phyloP scores from a whole-genome alignment of 2,113 vertebrate species.

The Xiphophorus maculatus region DNA sequence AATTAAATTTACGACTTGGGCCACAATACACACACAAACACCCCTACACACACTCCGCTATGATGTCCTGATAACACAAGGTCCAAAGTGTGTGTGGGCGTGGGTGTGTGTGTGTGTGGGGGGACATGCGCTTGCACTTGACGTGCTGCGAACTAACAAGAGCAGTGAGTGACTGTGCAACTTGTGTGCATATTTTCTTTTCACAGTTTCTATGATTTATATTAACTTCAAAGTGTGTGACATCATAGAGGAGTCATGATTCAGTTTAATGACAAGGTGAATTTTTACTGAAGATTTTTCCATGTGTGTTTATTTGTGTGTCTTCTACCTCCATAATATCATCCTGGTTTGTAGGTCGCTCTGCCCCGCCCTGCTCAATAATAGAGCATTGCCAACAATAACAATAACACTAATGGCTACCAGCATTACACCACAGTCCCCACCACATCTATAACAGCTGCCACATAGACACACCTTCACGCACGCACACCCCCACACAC shows the following conservation, averaged over 20 bases:
- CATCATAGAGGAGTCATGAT: slow-evolving; percentile 24
- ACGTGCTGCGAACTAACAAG: slow-evolving; percentile 26
- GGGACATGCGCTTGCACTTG: slow-evolving; percentile 9
- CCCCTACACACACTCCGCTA: slow-evolving; percentile 29
- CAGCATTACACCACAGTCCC: slow-evolving; percentile 65
- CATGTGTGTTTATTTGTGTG: not conserved
- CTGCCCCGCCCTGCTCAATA: slow-evolving; percentile 58
- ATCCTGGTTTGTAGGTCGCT: slow-evolving; percentile 47
- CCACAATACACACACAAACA: slow-evolving; percentile 62
- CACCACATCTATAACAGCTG: slow-evolving; percentile 62
- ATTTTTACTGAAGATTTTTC: slow-evolving; percentile 43
- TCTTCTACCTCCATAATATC: slow-evolving; percentile 38
- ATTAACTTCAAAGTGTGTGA: slow-evolving; percentile 46
- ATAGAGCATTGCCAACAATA: slow-evolving; percentile 75
- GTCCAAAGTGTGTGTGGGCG: slow-evolving; percentile 23
- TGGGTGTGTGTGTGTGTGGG: not conserved
- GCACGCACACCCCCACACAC: slow-evolving; percentile 33
- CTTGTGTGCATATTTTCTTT: slow-evolving; percentile 37
- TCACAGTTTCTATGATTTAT: slow-evolving; percentile 42
- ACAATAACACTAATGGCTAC: slow-evolving; percentile 76
- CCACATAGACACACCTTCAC: slow-evolving; percentile 25
- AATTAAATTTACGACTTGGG: slow-evolving; percentile 83
- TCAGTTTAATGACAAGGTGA: slow-evolving; percentile 35
- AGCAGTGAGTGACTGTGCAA: slow-evolving; percentile 47
- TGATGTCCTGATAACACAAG: slow-evolving; percentile 72